These are phyloP conservation scores for Amaurobius ferox DNA, from an alignment of 2,888 invertebrate genomes.

Conservation along the genomic window DNA sequence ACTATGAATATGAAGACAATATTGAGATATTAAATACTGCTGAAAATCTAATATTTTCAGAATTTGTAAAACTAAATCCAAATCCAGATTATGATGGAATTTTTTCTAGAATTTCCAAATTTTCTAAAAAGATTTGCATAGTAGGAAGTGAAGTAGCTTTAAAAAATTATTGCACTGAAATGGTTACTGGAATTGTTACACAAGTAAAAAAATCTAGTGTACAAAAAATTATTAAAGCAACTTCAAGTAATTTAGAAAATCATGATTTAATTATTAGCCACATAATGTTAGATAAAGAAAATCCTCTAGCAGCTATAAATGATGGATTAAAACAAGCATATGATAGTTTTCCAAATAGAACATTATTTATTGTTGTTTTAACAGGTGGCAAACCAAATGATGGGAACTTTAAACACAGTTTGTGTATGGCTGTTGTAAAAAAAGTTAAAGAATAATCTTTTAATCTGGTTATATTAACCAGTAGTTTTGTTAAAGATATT, in stretches of 20 bases:
- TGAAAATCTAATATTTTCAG: no score
- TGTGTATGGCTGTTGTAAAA: conserved; percentile 44
- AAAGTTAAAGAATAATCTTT: no score
- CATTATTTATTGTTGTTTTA: conserved; percentile 38
- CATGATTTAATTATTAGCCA: conserved; percentile 45
- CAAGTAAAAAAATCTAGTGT: neutral
- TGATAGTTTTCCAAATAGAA: conserved; percentile 21
- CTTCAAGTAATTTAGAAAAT: conserved; percentile 22
- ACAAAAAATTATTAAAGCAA: conserved; percentile 45
- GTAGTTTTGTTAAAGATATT: no score
- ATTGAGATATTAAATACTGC: no score
- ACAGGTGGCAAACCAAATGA: conserved; percentile 7
- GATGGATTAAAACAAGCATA: conserved; percentile 14
- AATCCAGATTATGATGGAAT: neutral
- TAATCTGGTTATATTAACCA: no score
- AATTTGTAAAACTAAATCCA: neutral
- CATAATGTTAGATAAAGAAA: conserved; percentile 8
- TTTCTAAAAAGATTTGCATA: conserved; percentile 39
- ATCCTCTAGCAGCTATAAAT: neutral
- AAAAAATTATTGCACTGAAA: conserved; percentile 9
- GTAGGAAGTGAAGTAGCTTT: conserved; percentile 25
- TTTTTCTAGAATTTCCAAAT: conserved; percentile 16
- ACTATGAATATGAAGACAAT: no score
- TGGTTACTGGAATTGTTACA: conserved; percentile 16
- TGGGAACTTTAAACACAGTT: conserved; percentile 18